Base-by-base conservation (phyloP, 2,113 vertebrate genomes). In the Puntigrus tetrazona region DNA sequence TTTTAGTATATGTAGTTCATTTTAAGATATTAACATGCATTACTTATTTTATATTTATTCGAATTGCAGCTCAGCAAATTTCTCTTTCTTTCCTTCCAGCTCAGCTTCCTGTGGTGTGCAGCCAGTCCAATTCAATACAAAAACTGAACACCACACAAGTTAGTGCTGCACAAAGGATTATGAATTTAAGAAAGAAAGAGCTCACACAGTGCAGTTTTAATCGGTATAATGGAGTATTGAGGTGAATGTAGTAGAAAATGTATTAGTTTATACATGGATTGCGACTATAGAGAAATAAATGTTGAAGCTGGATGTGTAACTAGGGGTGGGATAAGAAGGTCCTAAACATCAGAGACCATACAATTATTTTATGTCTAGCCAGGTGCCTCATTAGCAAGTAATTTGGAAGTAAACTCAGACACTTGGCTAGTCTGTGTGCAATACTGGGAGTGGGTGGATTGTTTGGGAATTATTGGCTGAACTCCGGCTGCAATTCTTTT, bases 391-490 rank as follows among this genome's bases (percentile, higher is more conserved):
- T 75, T 75, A 75, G 45, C 27, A 75, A 47, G 73, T 50, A 22
- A 73, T 43, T 73, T 73, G 70, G 38, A 73, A 45, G 70, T 73
- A 45, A 73, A 73, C 70, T 13, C n/a, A 73, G 13, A 73, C 1
- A 6, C 22, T 61, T 78, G 52, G 38, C 78, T 80, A 13, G 78
- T 22, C 38, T 65, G 22, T 29, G 38, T 80, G 38, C 2, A 45
- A 29, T 43, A 16, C 25, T 65, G 38, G 36, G 22, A 45, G 38
- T 65, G 59, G 57, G 59, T 45, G n/a, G 36, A 65, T 45, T 80
- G 57, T 65, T 45, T 45, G 36, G 3, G 8, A 57, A 36, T 78
- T 61, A 41, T 78, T 78, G 55, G n/a, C 55, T 78, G 52, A 59
- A 18, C 31, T 59, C 34, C 0, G n/a, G 76, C 14, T 38, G 34